Conservation (phyloP, 2,888 invertebrate species). For the Podotricha telesiphe region DNA sequence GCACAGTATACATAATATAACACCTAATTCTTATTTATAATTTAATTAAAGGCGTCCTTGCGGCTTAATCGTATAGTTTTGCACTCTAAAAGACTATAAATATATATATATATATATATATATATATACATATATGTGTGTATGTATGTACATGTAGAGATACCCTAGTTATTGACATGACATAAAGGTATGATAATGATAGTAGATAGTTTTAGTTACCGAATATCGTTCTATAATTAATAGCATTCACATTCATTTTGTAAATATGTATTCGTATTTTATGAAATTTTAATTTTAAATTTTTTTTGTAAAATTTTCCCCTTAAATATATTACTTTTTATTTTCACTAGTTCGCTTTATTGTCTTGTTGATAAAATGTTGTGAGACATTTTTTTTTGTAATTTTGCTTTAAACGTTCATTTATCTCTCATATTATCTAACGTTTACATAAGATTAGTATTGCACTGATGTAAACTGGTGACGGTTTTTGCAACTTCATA, state of each 20-base stretch:
- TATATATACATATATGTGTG: too few relatives aligned
- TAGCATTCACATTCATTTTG: too few relatives aligned
- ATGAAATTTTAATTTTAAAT: background rate
- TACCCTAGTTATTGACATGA: background rate
- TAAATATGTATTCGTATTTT: too few relatives aligned
- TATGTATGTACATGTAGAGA: background rate
- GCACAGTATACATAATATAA: slow-evolving; percentile 30
- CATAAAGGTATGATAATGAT: background rate
- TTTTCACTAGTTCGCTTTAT: too few relatives aligned
- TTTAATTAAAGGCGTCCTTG: slow-evolving; percentile 36
- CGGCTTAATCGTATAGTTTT: slow-evolving; percentile 52
- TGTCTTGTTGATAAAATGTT: background rate
- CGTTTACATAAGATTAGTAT: slow-evolving; percentile 6
- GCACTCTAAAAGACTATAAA: slow-evolving; percentile 26
- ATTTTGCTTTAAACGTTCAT: slow-evolving; percentile 1
- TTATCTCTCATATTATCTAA: slow-evolving; percentile 1
- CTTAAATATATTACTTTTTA: background rate
- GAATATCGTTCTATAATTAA: background rate
- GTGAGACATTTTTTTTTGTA: too few relatives aligned
- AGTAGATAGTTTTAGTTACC: background rate
- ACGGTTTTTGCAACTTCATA: slow-evolving; percentile 2
- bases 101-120: background rate
- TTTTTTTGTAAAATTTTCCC: background rate
- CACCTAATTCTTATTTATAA: slow-evolving; percentile 23
- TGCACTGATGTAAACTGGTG: slow-evolving; percentile 1